Base-by-base conservation (phyloP, 2,888 invertebrate species). In the Cheilosia pagana region DNA sequence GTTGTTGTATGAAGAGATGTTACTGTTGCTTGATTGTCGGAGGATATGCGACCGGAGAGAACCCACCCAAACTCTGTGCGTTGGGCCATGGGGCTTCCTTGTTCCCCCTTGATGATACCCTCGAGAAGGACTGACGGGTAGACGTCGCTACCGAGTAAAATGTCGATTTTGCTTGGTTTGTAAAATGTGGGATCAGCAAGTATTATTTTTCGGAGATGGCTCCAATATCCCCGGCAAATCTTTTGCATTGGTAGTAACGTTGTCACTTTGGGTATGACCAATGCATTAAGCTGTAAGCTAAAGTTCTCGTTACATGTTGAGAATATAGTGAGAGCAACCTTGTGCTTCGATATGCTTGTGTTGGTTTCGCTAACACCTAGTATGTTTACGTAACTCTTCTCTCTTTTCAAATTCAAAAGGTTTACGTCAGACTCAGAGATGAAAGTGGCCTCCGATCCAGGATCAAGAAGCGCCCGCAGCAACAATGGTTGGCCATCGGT, bases 131-230 rank as follows among this genome's bases (percentile, higher is more conserved):
- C 55, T 23, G 25, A 25, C 21, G 67, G 5, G n/a, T 43, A 72
- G 4, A 57, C 35, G 35, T 59, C 65, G 3, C 75, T 65, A 21
- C 60, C 68, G 2, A 70, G 48, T 55, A 76, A 43, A 21, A 74
- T 19, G 35, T 74, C 35, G 12, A 74, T 48, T n/a, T 55, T 35
- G 12, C 16, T 63, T 0, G 52, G 28, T 23, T 48, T 31, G 35
- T 31, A 41, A 16, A 52, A 62, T 1, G 14, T 39, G n/a, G 57
- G 67, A 43, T 67, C 67, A 10, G 45, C 74, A 21, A 75, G 65
- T 16, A 31, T 2, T 8, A 75, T 28, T 2, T 55, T 55, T 28
- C 48, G n/a, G 16, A 75, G 21, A 16, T 65, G 48, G 0, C n/a
- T 65, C 57, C 65, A 65, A 39, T 63, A 35, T 6, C 16, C 19